A percentile compares a stretch with the other conserved stretches of the same genome.
phyloP scores from a whole-genome alignment of 1,140 invertebrate species.

The roundworm (Caenorhabditis elegans) region WBcel235 BX284602.5:14683001-14683500 shows the following conservation, averaged over 20 bases:
- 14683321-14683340: too few relatives aligned
- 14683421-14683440: constrained; percentile 39
- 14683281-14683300: background rate
- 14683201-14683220: constrained; percentile 79
- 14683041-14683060: too few relatives aligned
- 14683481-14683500: constrained; percentile 32
- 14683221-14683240: constrained; percentile 73
- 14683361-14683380: background rate
- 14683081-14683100: constrained; percentile 39
- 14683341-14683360: background rate
- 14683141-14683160: constrained; percentile 44
- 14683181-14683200: constrained; percentile 73
- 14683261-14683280: constrained; percentile 35
- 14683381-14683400: constrained; percentile 41
- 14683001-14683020: too few relatives aligned
- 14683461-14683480: constrained; percentile 25
- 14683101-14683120: constrained; percentile 44
- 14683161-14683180: constrained; percentile 38
- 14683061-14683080: constrained; percentile 41
- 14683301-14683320: constrained; percentile 5
- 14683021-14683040: too few relatives aligned
- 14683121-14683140: constrained; percentile 29
- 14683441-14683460: constrained; percentile 46
- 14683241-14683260: constrained; percentile 24
- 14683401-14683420: constrained; percentile 47